Conservation (phyloP, 1,140 invertebrate species). For the Drosophila lowei region DNA sequence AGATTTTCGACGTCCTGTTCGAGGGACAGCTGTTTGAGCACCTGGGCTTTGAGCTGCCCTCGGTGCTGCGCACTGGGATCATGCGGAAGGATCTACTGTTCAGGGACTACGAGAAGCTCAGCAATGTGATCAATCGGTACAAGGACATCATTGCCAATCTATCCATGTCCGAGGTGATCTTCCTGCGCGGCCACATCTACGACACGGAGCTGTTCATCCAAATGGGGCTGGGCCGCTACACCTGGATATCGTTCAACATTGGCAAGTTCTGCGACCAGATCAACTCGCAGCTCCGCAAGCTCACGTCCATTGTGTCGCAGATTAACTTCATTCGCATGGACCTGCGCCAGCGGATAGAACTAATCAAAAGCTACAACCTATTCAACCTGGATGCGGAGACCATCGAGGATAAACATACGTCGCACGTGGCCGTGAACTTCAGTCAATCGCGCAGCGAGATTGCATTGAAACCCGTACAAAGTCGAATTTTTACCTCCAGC, state of each 20-base stretch:
- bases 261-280: slow-evolving; percentile 88
- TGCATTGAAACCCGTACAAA: not conserved
- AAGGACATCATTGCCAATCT: slow-evolving; percentile 85
- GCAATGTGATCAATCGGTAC: slow-evolving; percentile 86
- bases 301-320: slow-evolving; percentile 88
- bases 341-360: slow-evolving; percentile 86
- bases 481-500: slow-evolving; percentile 35
- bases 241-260: slow-evolving; percentile 93
- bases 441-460: not conserved
- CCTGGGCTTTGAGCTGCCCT: slow-evolving; percentile 87
- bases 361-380: slow-evolving; percentile 85
- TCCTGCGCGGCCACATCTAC: slow-evolving; percentile 87
- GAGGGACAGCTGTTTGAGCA: slow-evolving; percentile 91
- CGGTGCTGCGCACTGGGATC: slow-evolving; percentile 75
- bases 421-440: not conserved
- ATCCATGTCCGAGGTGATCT: slow-evolving; percentile 86
- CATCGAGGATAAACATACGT: too few relatives aligned
- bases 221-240: slow-evolving; percentile 90
- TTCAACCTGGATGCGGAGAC: slow-evolving; percentile 83
- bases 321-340: slow-evolving; percentile 90
- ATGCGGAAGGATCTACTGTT: slow-evolving; percentile 85
- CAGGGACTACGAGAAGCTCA: slow-evolving; percentile 86
- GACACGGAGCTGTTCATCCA: slow-evolving; percentile 91
- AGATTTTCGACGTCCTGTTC: slow-evolving; percentile 89
- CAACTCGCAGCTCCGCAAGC: slow-evolving; percentile 84